These are phyloP conservation scores for Campodea augens DNA, from an alignment of 1,140 invertebrate genomes.

Conservation along the genomic window DNA sequence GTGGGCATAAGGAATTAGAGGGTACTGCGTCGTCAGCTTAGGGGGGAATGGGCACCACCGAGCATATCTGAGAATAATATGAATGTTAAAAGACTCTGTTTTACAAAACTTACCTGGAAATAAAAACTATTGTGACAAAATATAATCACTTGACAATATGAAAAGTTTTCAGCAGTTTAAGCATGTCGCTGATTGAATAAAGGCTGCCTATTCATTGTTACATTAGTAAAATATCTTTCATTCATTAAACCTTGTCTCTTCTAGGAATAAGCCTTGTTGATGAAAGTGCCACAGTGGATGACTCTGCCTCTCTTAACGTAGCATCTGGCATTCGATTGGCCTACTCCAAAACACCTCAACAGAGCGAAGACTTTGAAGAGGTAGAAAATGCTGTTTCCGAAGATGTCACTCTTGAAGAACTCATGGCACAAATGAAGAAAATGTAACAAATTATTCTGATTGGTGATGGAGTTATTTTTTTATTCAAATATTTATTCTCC, in stretches of 20 bases:
- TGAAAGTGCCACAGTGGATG: slow-evolving; percentile 32
- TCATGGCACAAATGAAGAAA: slow-evolving; percentile 77
- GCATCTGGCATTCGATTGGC: slow-evolving; percentile 42
- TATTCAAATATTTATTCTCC: too few species aligned
- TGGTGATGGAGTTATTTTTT: slow-evolving; percentile 4
- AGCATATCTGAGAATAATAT: too few species aligned
- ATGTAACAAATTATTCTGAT: slow-evolving; percentile 26
- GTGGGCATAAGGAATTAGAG: too few species aligned
- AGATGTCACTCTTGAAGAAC: slow-evolving; percentile 52
- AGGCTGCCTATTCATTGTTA: slow-evolving; percentile 1
- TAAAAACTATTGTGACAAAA: too few species aligned
- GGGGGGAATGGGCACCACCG: too few species aligned
- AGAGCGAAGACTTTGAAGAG: slow-evolving; percentile 13
- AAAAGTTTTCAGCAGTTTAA: too few species aligned
- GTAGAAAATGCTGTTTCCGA: slow-evolving; percentile 19
- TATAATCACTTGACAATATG: too few species aligned
- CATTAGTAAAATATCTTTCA: slow-evolving; percentile 9
- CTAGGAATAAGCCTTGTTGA: slow-evolving; percentile 47
- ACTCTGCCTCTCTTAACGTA: slow-evolving; percentile 23
- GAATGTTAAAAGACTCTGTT: too few species aligned
- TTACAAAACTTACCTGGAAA: too few species aligned
- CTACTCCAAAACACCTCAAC: slow-evolving; percentile 36
- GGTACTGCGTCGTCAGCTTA: too few species aligned
- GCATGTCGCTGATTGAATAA: too few species aligned
- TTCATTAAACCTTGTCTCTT: slow-evolving; percentile 16